Conservation (phyloP, 2,888 invertebrate genomes). For the Aspidiotus destructor region DNA sequence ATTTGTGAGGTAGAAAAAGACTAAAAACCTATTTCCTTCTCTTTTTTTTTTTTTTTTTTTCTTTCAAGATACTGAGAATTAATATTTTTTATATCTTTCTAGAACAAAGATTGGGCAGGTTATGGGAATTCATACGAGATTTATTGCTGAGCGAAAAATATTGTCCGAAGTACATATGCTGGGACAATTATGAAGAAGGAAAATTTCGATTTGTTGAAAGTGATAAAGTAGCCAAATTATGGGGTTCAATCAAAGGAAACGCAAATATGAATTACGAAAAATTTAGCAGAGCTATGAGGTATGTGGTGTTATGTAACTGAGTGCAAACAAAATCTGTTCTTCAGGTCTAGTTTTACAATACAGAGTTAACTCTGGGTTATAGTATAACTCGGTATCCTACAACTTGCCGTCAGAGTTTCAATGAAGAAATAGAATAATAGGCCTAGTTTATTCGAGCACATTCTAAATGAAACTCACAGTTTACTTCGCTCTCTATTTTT, state of each 20-base stretch:
- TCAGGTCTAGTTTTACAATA: neutral
- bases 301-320: neutral
- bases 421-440: no score
- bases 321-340: neutral
- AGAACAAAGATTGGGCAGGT: constrained; percentile 42
- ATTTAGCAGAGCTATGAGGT: constrained; percentile 80
- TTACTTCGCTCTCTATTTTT: no score
- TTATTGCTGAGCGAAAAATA: constrained; percentile 63
- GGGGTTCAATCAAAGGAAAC: constrained; percentile 79
- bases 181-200: constrained; percentile 75
- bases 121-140: constrained; percentile 81
- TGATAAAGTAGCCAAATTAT: constrained; percentile 72
- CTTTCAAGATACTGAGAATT: no score
- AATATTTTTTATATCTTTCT: constrained; percentile 6
- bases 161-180: constrained; percentile 73
- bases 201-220: constrained; percentile 81
- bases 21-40: no score
- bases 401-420: no score
- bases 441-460: no score
- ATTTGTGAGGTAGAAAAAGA: neutral
- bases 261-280: constrained; percentile 88
- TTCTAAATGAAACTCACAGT: no score
- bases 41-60: no score
- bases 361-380: neutral
- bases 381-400: no score